phyloP scores from a whole-genome alignment of 2,797 vertebrate species.

The Acrossocheilus fasciatus region DNA sequence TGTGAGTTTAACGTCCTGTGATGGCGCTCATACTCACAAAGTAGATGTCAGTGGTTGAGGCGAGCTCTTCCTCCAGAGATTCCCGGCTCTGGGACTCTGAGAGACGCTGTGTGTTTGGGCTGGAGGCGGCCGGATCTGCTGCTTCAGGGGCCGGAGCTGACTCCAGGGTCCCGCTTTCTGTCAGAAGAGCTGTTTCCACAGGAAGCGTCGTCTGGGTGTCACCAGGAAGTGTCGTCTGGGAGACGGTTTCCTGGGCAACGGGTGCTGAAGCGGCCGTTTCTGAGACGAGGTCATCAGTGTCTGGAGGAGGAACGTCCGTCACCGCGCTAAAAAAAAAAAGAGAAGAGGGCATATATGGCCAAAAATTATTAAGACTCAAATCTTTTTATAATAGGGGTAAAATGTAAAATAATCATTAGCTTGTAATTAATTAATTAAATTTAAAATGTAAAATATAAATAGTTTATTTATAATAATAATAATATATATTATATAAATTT shows the following conservation, averaged over 20 bases:
- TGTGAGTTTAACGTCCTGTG: not conserved
- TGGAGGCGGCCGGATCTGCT: not conserved
- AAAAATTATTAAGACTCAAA: not conserved
- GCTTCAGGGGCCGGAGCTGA: not conserved
- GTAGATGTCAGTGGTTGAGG: constrained; percentile 91
- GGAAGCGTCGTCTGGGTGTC: constrained; percentile 8
- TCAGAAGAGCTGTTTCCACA: constrained; percentile 4
- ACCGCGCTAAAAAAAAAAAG: not conserved
- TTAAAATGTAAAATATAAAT: not conserved
- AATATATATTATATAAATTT: too few species aligned
- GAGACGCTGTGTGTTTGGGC: not conserved
- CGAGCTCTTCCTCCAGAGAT: constrained; percentile 80
- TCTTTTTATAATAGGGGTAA: not conserved
- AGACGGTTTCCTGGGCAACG: constrained; percentile 4
- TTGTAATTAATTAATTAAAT: not conserved
- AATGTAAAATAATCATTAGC: not conserved
- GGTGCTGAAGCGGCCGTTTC: constrained; percentile 12
- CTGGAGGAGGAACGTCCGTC: not conserved
- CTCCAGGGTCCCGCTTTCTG: constrained; percentile 9
- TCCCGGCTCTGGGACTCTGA: constrained; percentile 83
- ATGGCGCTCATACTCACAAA: constrained; percentile 86
- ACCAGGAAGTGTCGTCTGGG: not conserved
- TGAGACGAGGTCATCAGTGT: constrained; percentile 49
- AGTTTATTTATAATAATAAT: too few species aligned
- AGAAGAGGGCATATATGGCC: not conserved